Conservation (phyloP, 2,113 vertebrate species). For the Lepus europaeus region DNA sequence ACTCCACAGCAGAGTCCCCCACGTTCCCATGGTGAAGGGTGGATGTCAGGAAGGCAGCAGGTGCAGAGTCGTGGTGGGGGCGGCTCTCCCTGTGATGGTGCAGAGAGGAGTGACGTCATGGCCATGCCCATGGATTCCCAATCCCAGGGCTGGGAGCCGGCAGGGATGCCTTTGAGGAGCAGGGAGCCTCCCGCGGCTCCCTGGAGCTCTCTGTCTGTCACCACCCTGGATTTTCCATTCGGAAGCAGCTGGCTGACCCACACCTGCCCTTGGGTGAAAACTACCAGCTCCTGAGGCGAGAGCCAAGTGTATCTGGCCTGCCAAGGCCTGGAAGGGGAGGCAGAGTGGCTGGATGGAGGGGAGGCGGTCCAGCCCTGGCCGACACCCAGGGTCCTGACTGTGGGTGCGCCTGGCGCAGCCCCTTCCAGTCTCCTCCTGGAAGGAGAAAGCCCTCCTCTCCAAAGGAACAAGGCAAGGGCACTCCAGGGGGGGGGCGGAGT, state of each 20-base stretch:
- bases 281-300: neutral
- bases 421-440: neutral
- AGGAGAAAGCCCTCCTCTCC: neutral
- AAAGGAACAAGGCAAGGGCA: too few species aligned
- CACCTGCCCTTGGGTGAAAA: slow-evolving; percentile 46
- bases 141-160: neutral
- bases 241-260: slow-evolving; percentile 66
- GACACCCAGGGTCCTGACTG: neutral
- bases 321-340: neutral
- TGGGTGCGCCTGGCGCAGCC: neutral
- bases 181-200: slow-evolving; percentile 3
- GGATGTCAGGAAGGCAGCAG: neutral
- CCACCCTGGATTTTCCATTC: slow-evolving; percentile 44
- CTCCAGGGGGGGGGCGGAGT: neutral
- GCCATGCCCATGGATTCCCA: neutral
- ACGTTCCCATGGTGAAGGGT: neutral
- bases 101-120: neutral
- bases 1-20: neutral
- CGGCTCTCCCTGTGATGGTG: neutral
- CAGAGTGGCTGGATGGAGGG: neutral
- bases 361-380: fast-evolving
- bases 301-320: slow-evolving; percentile 25
- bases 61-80: neutral
- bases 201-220: neutral
- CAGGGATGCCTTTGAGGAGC: neutral